Evolutionary conservation across 1,140 invertebrate species (phyloP).

Genomic region (Heterodera carotae): DNA sequence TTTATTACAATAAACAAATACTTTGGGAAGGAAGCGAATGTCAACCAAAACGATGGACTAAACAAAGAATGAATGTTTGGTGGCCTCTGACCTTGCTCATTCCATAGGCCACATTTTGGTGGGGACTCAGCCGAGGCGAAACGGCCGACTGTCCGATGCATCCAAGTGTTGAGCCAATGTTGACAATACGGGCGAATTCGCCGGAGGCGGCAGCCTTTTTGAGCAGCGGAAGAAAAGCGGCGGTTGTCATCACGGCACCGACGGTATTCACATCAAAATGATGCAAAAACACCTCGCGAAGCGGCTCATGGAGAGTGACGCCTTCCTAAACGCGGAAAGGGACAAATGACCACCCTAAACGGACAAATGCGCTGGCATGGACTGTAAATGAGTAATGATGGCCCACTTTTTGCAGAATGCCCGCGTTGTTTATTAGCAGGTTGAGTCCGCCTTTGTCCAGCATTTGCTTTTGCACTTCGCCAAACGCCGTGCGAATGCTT

Average conservation of each 20-base stretch:
- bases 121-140: not conserved
- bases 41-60: not conserved
- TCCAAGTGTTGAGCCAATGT: slow-evolving; percentile 35
- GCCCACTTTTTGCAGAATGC: slow-evolving; percentile 32
- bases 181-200: slow-evolving; percentile 22
- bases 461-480: slow-evolving; percentile 9
- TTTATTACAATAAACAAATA: not conserved
- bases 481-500: slow-evolving; percentile 29
- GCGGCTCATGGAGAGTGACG: slow-evolving; percentile 28
- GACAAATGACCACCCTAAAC: not conserved
- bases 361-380: too few relatives aligned
- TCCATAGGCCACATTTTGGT: slow-evolving; percentile 31
- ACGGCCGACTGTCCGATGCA: slow-evolving; percentile 19
- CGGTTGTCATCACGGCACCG: slow-evolving; percentile 28
- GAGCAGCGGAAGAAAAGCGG: slow-evolving; percentile 40
- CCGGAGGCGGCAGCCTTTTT: slow-evolving; percentile 29
- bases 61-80: not conserved
- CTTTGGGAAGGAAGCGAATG: not conserved
- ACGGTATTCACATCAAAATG: slow-evolving; percentile 45
- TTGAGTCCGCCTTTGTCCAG: slow-evolving; percentile 34
- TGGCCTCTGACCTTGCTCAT: slow-evolving; percentile 35
- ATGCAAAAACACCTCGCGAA: slow-evolving; percentile 17
- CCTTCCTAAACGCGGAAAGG: slow-evolving; percentile 30
- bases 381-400: too few relatives aligned
- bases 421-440: slow-evolving; percentile 47